These are phyloP conservation scores for Potorous gilbertii DNA, from an alignment of 2,797 vertebrate genomes.

Conservation along the genomic window DNA sequence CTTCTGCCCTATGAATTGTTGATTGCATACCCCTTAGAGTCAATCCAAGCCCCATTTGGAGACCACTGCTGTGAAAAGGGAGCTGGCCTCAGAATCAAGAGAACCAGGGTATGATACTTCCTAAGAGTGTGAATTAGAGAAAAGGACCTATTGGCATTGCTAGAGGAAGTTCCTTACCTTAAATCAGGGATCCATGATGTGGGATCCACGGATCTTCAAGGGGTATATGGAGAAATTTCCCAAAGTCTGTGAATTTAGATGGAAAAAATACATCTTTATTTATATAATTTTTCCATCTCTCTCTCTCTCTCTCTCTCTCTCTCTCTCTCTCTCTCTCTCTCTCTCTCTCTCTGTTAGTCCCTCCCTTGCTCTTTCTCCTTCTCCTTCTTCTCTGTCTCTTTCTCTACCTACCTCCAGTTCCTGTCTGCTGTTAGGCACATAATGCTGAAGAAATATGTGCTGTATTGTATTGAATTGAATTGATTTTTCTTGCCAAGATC, in stretches of 20 bases:
- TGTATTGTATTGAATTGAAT: background rate
- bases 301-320: no score
- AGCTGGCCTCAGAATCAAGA: background rate
- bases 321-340: background rate
- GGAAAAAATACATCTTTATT: background rate
- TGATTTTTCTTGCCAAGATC: background rate
- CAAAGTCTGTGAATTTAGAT: background rate
- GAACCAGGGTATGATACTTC: background rate
- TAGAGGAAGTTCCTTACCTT: background rate
- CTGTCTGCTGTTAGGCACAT: background rate
- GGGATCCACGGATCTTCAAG: background rate
- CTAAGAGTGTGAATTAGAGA: background rate
- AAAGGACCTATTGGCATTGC: background rate
- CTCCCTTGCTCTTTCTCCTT: background rate
- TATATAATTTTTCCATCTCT: background rate
- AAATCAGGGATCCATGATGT: background rate
- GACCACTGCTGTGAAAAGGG: background rate
- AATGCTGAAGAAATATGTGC: background rate
- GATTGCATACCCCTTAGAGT: background rate
- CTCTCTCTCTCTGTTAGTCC: no score
- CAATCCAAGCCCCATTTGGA: background rate
- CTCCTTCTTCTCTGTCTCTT: no score
- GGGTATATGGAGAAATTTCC: background rate
- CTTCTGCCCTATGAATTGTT: background rate
- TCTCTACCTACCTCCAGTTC: no score